A percentile compares a stretch with the other conserved stretches of the same genome.
Evolutionary conservation across 2,113 vertebrate genomes (phyloP).

Genomic region (Laterallus jamaicensis): DNA sequence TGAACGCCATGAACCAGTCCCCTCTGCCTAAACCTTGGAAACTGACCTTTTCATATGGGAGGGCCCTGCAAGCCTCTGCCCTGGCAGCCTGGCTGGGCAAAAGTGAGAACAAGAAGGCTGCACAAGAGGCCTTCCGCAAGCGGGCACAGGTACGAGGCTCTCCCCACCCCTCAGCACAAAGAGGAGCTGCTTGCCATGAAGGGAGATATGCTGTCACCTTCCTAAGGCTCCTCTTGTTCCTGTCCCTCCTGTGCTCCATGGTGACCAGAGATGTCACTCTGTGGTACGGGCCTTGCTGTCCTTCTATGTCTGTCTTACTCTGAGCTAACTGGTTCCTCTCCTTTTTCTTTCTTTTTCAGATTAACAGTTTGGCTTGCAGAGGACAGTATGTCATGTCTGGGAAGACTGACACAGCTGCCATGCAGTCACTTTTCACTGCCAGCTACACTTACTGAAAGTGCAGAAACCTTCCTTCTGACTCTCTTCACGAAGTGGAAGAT

Average conservation of each 20-base stretch:
- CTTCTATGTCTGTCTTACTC: background rate
- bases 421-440: conserved; percentile 88
- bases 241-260: rapidly evolving
- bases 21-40: conserved; percentile 90
- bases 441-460: conserved; percentile 87
- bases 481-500: background rate
- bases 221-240: background rate
- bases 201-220: background rate
- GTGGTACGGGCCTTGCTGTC: background rate
- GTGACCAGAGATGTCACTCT: background rate
- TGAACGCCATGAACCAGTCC: conserved; percentile 94
- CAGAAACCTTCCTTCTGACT: background rate
- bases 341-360: conserved; percentile 74
- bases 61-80: conserved; percentile 94
- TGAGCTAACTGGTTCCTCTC: background rate
- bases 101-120: conserved; percentile 84
- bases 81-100: conserved; percentile 91
- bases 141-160: conserved; percentile 83
- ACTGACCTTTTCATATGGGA: conserved; percentile 93
- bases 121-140: conserved; percentile 87
- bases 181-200: background rate
- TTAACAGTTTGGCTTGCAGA: conserved; percentile 88
- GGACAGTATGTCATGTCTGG: conserved; percentile 87
- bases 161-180: background rate
- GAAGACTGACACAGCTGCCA: conserved; percentile 80